Base-by-base conservation (phyloP, 2,797 vertebrate genomes). In the Falco rusticolus region DNA sequence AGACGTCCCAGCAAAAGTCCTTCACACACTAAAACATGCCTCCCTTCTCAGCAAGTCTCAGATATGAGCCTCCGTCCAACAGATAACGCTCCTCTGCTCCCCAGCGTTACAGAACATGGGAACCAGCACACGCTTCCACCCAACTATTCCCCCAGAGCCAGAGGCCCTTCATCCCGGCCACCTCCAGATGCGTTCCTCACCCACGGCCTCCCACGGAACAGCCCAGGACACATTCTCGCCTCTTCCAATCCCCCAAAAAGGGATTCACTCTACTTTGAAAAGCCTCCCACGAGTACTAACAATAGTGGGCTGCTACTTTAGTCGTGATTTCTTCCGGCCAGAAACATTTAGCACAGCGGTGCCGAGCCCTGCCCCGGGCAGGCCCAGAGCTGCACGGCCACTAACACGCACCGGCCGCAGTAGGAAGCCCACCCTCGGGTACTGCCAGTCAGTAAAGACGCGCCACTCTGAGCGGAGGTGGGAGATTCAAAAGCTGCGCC, bases 91-190 rank as follows among this genome's bases (percentile, higher is more conserved):
- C 6, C 34, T 31, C 51, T 19, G 5, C 25, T 14, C 6, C 24
- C 18, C 48, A 34, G 19, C 22, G 3, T 10, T 4, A 20, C 63
- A 50, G 45, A 39, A 24, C 0, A 28, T 0, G 8, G 29, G 5
- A 43, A 26, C 43, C 80, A n/a, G 48, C 63, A n/a, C 43, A 47
- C 6, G 1, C 29, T 16, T 51, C 53, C 48, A 56, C 56, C 10
- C 43, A 41, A 25, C 41, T 5, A 3, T 22, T 29, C 70, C 85
- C 12, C 14, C 21, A 37, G 39, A 31, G 24, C 53, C 68, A 8
- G 57, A 0, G 13, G 51, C 47, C 75, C 70, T 13, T 57, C 61
- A 70, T 47, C 39, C 4, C 0, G 17, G 21, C 54, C 4, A 19
- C 56, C 29, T 45, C 50, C 5, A 24, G 48, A 15, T 33, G 1